Evolutionary conservation across 2,113 vertebrate genomes (phyloP), one percentile per base, ranked within the genome.

Genomic region (Callipepla californica): DNA sequence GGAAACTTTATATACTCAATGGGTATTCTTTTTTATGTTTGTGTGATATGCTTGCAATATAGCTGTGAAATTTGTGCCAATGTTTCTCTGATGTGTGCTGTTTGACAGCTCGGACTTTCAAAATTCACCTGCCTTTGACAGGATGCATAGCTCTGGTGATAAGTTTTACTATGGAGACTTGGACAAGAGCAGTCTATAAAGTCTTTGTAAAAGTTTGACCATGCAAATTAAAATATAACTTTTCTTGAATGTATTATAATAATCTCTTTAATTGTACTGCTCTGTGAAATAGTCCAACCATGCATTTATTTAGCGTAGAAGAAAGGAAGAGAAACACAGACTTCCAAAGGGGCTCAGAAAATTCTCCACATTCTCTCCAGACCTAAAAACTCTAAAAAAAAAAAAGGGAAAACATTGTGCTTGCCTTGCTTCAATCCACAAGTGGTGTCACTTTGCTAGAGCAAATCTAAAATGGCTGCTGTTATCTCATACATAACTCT

Each of bases 11-110:
- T 82, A 50, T 70, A 67, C 42, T 80, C 76, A 75, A 6, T 36
- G 73, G 80, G 68, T 63, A 77, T 85, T 85, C 68, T 73, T 94
- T 91, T 90, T 92, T 45, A 22, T 63, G 10, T 93, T 87, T 66
- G 57, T 47, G 72, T 74, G 72, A 51, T 87, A 70, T 66, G 25
- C 57, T 85, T 17, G 70, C 47, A 84, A 15, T 57, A n/a, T 26
- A 55, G 40, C 59, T 62, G 42, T 80, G 73, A 87, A 83, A 67
- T 85, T 30, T 91, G 50, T 74, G 53, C 47, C 68, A 53, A 4
- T 62, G 57, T 89, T 92, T 69, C 78, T 80, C 84, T 12, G 7
- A 48, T 76, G 75, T 74, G 50, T 73, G 74, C 45, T 80, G 32
- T 25, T 73, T 89, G 50, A 59, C 38, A 45, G 32, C 59, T 58